A percentile compares a stretch with the other conserved stretches of the same genome.
phyloP scores from a whole-genome alignment of 1,140 invertebrate genomes.

The Trypoxylus dichotomus region DNA sequence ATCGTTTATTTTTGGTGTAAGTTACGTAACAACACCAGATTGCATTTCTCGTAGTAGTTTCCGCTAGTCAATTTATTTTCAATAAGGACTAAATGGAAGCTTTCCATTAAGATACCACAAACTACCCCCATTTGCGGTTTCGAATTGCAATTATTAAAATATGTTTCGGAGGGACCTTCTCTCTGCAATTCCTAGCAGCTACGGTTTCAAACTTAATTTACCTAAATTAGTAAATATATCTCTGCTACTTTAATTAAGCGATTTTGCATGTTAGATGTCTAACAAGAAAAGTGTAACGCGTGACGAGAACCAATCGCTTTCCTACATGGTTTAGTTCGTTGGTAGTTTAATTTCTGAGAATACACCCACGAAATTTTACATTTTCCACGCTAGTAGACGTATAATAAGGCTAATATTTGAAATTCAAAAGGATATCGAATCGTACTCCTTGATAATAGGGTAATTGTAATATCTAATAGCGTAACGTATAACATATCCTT shows the following conservation, averaged over 20 bases:
- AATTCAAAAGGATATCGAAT: background rate
- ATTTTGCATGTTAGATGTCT: background rate
- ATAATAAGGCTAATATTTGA: background rate
- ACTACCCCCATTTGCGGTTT: background rate
- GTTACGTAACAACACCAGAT: background rate
- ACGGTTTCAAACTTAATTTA: background rate
- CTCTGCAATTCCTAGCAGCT: background rate
- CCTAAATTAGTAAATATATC: background rate
- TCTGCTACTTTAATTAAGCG: background rate
- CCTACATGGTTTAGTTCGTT: too few species aligned
- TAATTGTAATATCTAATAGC: too few species aligned
- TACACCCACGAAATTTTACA: background rate
- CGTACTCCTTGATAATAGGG: too few species aligned
- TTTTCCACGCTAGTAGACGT: background rate
- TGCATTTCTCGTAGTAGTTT: background rate
- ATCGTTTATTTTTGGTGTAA: too few species aligned
- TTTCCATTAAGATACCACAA: background rate
- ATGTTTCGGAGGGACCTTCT: background rate
- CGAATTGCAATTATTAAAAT: background rate
- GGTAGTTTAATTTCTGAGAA: background rate
- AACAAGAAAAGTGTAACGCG: background rate
- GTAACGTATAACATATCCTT: too few species aligned
- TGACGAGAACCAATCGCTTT: background rate
- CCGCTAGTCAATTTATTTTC: background rate
- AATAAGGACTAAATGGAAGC: background rate